Evolutionary conservation across 1,140 invertebrate genomes (phyloP), one percentile per base, ranked within the genome.

Genomic region (Odontomachus brunneus): DNA sequence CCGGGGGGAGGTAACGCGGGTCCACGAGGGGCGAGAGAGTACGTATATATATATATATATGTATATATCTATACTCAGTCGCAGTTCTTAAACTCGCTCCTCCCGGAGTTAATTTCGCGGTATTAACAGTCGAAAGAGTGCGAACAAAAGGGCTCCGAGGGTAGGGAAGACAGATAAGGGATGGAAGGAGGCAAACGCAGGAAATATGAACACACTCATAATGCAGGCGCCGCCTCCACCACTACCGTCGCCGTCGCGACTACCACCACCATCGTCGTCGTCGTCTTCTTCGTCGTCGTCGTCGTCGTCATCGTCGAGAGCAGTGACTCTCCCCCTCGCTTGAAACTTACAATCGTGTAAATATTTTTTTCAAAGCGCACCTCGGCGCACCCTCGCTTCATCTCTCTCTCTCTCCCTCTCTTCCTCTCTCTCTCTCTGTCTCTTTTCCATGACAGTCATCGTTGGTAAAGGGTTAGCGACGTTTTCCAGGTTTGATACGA

Each of bases 71-170:
- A 88, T 72, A 85, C 59, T 84, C 80, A 83, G 84, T 84, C 65
- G 86, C 85, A 91, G 88, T 93, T 92, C 92, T 93, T 93, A 92
- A 93, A 93, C 90, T 92, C 90, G 88, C 90, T 93, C 89, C 89
- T 88, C 67, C 82, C 86, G 90, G 91, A 94, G 92, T 94, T 94
- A 93, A 94, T 94, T 94, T 94, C 89, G 91, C 90, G 88, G 93
- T 91, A 94, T 93, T 94, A 94, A 93, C 92, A 92, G 93, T 91
- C 92, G 92, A 93, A 94, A 94, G 92, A 94, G 92, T 94, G 92
- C 93, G 92, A 94, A 94, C 93, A 94, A 94, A 93, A 93, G 91
- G 92, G 86, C 91, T 91, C 89, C 72, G 80, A 89, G 90, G 90
- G 81, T 84, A 88, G 90, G 87, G 91, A 88, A 89, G 88, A 83